Conservation (phyloP, 1,140 invertebrate genomes). For the Daktulosphaira vitifoliae region DNA sequence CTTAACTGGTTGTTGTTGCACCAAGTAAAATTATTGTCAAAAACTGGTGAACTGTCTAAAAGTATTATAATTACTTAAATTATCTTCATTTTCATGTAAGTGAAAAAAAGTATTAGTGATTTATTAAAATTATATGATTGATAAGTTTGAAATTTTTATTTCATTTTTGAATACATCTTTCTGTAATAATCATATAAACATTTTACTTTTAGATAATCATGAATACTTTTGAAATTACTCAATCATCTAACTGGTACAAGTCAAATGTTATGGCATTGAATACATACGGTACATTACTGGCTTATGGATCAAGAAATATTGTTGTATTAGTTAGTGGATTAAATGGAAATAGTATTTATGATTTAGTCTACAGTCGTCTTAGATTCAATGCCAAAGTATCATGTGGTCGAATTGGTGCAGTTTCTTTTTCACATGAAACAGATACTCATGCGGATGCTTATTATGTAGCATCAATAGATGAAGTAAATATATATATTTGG, state of each 20-base stretch:
- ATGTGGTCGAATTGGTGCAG: conserved; percentile 17
- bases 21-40: too few species aligned
- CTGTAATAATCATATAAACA: too few species aligned
- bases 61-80: too few species aligned
- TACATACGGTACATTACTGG: not conserved
- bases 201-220: too few species aligned
- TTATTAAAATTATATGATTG: too few species aligned
- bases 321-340: conserved; percentile 16
- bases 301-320: conserved; percentile 15
- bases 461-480: conserved; percentile 22
- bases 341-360: conserved; percentile 12
- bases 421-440: conserved; percentile 15
- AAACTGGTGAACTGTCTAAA: too few species aligned
- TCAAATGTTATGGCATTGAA: conserved; percentile 21
- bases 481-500: conserved; percentile 29
- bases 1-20: too few species aligned
- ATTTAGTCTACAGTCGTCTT: conserved; percentile 15
- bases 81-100: too few species aligned
- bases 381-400: conserved; percentile 3
- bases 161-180: too few species aligned
- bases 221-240: conserved; percentile 22
- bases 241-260: conserved; percentile 24
- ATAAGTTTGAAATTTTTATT: too few species aligned
- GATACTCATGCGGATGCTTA: conserved; percentile 5
- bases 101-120: too few species aligned